phyloP scores from a whole-genome alignment of 2,113 vertebrate genomes.

The Spilogale gracilis region DNA sequence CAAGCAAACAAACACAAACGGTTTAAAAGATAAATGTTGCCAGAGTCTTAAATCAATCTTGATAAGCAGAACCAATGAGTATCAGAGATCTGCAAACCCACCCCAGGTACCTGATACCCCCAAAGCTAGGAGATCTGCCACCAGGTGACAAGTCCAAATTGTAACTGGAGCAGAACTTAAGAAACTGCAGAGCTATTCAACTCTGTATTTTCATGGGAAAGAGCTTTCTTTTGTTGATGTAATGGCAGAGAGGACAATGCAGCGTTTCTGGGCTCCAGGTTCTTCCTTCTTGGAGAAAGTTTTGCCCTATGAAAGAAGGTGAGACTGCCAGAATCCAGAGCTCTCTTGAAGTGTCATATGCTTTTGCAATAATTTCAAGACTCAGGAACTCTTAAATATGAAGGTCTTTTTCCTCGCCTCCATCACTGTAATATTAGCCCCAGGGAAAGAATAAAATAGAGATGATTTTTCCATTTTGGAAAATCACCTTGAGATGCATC shows the following conservation, averaged over 20 bases:
- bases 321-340: neutral
- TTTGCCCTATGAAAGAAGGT: neutral
- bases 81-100: neutral
- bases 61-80: neutral
- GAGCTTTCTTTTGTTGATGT: neutral
- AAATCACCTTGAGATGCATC: neutral
- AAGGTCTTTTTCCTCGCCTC: neutral
- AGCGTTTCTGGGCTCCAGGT: neutral
- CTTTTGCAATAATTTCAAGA: neutral
- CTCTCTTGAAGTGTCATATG: neutral
- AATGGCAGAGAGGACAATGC: constrained; percentile 17
- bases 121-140: neutral
- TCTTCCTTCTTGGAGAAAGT: neutral
- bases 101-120: neutral
- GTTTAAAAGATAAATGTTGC: constrained; percentile 68
- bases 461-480: neutral
- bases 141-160: constrained; percentile 22
- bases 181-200: neutral
- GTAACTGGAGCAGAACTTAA: constrained; percentile 33
- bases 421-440: neutral
- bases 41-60: constrained; percentile 61
- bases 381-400: neutral
- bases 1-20: constrained; percentile 69
- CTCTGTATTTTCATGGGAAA: constrained; percentile 40
- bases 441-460: neutral